Conservation (phyloP, 2,888 invertebrate species). For the Drosophila macrospina region DNA sequence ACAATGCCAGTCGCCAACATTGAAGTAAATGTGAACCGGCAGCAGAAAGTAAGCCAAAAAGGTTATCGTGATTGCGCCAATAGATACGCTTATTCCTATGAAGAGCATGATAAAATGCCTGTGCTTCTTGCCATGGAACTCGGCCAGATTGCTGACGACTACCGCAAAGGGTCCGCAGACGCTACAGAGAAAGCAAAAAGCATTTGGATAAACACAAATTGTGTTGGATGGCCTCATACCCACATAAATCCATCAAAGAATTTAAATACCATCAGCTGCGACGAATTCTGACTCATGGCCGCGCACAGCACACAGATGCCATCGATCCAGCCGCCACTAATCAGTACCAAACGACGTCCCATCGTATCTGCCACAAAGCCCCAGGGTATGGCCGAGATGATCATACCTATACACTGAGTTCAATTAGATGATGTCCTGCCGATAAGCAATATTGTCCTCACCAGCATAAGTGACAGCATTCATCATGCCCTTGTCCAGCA, state of each 20-base stretch:
- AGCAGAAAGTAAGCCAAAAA: conserved; percentile 90
- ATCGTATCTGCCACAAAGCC: conserved; percentile 91
- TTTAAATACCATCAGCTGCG: conserved; percentile 88
- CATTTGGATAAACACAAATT: not conserved
- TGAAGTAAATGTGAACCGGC: conserved; percentile 84
- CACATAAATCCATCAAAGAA: conserved; percentile 91
- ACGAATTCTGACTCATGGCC: conserved; percentile 88
- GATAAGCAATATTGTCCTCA: conserved; percentile 73
- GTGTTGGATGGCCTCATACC: conserved; percentile 13
- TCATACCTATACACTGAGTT: conserved; percentile 88
- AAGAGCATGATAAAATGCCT: conserved; percentile 88
- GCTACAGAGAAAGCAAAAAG: conserved; percentile 81
- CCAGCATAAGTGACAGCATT: conserved; percentile 90
- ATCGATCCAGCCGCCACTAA: conserved; percentile 88
- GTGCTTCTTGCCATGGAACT: conserved; percentile 89
- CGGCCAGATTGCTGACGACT: conserved; percentile 89
- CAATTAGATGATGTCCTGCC: not conserved
- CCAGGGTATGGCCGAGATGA: conserved; percentile 90
- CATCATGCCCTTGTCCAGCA: conserved; percentile 89
- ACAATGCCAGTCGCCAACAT: conserved; percentile 50
- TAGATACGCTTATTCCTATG: conserved; percentile 88
- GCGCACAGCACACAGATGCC: conserved; percentile 88
- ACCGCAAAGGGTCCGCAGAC: conserved; percentile 91
- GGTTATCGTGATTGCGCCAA: conserved; percentile 88
- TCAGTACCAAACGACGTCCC: conserved; percentile 89